These are phyloP conservation scores for Hemistola chrysoprasaria DNA, from an alignment of 2,888 invertebrate species.

Conservation along the genomic window DNA sequence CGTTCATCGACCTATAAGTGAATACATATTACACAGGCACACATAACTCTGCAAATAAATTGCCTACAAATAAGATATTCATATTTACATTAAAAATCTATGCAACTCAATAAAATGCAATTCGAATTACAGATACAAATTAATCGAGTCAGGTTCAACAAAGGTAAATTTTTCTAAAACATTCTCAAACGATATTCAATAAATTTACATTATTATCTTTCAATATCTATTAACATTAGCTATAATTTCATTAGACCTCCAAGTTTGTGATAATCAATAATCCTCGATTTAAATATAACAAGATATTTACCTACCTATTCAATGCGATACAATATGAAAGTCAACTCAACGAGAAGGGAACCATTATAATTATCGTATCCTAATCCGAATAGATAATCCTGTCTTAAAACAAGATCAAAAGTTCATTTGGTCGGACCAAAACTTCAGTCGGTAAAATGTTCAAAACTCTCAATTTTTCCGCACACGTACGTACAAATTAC, in stretches of 20 bases:
- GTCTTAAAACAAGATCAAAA: slow-evolving; percentile 77
- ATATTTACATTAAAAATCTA: slow-evolving; percentile 72
- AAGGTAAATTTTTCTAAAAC: slow-evolving; percentile 82
- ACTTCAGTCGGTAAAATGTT: slow-evolving; percentile 79
- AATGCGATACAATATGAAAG: slow-evolving; percentile 59
- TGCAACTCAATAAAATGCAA: slow-evolving; percentile 69
- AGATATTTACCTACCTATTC: slow-evolving; percentile 79
- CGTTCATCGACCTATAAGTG: slow-evolving; percentile 43
- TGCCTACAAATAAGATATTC: slow-evolving; percentile 61
- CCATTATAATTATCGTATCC: slow-evolving; percentile 65
- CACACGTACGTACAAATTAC: slow-evolving; percentile 36
- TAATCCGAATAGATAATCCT: slow-evolving; percentile 72
- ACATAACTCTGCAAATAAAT: slow-evolving; percentile 67
- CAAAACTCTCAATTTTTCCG: slow-evolving; percentile 58
- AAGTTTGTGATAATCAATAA: slow-evolving; percentile 77
- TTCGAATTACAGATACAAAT: slow-evolving; percentile 63
- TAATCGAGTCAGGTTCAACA: slow-evolving; percentile 73
- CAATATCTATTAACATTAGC: slow-evolving; percentile 79
- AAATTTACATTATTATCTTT: slow-evolving; percentile 73
- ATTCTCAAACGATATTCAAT: slow-evolving; percentile 71
- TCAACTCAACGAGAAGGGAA: slow-evolving; percentile 68
- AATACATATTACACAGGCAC: slow-evolving; percentile 61
- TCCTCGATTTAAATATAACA: slow-evolving; percentile 76
- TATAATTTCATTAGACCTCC: slow-evolving; percentile 77
- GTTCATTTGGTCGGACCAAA: slow-evolving; percentile 82